phyloP scores from a whole-genome alignment of 2,888 invertebrate species.

The Acanthococcus lagerstroemiae region DNA sequence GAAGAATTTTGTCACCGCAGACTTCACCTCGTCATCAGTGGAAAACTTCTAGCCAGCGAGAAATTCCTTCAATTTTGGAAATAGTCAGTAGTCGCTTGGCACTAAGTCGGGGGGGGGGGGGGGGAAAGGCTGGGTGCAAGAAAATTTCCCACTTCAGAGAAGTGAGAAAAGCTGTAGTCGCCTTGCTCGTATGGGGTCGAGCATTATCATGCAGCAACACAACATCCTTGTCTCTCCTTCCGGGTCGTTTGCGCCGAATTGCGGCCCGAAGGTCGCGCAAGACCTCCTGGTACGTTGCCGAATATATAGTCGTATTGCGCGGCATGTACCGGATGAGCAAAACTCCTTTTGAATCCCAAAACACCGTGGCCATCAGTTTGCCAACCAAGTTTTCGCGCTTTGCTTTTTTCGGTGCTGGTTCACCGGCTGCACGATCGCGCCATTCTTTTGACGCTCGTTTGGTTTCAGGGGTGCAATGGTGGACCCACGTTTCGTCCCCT shows the following conservation, averaged over 20 bases:
- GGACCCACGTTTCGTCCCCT: slow-evolving; percentile 20
- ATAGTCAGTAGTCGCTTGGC: too few species aligned
- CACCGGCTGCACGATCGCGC: slow-evolving; percentile 9
- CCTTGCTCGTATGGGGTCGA: slow-evolving; percentile 9
- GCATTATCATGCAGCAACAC: not conserved
- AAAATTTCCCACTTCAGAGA: too few species aligned
- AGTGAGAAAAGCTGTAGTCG: too few species aligned
- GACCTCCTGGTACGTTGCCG: not conserved
- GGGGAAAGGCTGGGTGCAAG: too few species aligned
- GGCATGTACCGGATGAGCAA: not conserved
- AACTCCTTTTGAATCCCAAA: not conserved
- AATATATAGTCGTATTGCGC: not conserved
- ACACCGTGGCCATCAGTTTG: not conserved
- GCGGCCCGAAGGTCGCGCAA: not conserved
- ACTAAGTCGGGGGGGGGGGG: too few species aligned
- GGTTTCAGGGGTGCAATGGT: slow-evolving; percentile 15
- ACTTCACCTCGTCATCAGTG: too few species aligned
- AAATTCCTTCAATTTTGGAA: too few species aligned
- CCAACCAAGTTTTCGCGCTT: not conserved
- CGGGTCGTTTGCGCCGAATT: not conserved
- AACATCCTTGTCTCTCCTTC: not conserved
- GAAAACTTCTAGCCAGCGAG: too few species aligned
- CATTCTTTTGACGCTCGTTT: slow-evolving; percentile 10
- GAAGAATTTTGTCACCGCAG: too few species aligned
- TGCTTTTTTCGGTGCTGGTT: not conserved